Evolutionary conservation across 2,888 invertebrate species (phyloP).

Genomic region (Drosophila monieri): DNA sequence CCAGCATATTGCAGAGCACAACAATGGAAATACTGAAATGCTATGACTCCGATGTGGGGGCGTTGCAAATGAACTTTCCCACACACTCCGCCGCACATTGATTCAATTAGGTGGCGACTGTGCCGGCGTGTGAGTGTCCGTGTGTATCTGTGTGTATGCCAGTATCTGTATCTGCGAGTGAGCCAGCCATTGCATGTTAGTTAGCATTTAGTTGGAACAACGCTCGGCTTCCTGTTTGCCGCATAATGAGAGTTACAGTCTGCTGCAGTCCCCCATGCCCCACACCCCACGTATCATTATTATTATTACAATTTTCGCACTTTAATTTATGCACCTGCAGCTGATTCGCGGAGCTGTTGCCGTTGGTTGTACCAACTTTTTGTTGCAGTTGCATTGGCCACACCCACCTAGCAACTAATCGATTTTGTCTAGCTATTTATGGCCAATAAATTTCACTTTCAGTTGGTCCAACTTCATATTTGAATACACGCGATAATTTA

Average conservation of each 20-base stretch:
- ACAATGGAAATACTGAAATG: conserved; percentile 69
- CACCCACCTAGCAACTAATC: conserved; percentile 74
- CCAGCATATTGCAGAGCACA: conserved; percentile 32
- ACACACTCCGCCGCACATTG: conserved; percentile 60
- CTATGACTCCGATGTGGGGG: conserved; percentile 61
- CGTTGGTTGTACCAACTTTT: conserved; percentile 1
- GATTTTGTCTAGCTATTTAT: conserved; percentile 74
- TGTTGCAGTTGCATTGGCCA: conserved; percentile 47
- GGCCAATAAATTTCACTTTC: conserved; percentile 76
- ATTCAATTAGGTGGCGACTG: conserved; percentile 65
- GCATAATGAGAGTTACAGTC: conserved; percentile 59
- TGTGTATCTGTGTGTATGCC: conserved; percentile 13
- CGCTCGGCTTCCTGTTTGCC: conserved; percentile 66
- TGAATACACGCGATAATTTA: conserved; percentile 71
- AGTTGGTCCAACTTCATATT: conserved; percentile 59
- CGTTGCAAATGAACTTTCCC: conserved; percentile 79
- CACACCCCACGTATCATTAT: conserved; percentile 40
- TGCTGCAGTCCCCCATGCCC: conserved; percentile 46
- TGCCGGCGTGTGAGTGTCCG: conserved; percentile 10
- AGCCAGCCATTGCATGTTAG: conserved; percentile 71
- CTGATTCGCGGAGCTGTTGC: conserved; percentile 62
- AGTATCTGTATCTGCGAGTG: conserved; percentile 21
- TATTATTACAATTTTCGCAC: conserved; percentile 76
- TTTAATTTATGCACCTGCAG: conserved; percentile 77
- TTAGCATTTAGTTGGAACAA: conserved; percentile 71